Percentiles rank a stretch among this genome's conserved stretches.
These are phyloP conservation scores for Buceros bicornis DNA, from an alignment of 2,797 vertebrate species.

Conservation along the genomic window DNA sequence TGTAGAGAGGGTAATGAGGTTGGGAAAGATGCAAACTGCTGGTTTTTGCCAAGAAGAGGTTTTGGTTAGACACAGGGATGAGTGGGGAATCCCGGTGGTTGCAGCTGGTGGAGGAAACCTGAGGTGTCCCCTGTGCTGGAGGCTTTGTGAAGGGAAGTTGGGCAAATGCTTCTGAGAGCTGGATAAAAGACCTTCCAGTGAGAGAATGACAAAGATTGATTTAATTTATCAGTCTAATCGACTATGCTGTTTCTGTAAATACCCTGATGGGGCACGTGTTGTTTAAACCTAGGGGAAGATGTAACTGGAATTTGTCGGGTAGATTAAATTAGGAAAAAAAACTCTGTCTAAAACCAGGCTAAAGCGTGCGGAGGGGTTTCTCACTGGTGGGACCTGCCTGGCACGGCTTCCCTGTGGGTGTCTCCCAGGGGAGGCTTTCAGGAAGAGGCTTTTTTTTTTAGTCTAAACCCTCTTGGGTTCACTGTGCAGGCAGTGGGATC, in stretches of 20 bases:
- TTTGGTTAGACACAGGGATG: not conserved
- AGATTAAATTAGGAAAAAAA: not conserved
- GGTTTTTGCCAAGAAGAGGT: not conserved
- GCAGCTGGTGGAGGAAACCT: not conserved
- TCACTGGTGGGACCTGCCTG: fast-evolving
- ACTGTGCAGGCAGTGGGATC: not conserved
- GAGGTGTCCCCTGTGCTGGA: fast-evolving
- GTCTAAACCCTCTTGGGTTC: not conserved
- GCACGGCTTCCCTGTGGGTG: not conserved
- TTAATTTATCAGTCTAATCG: not conserved
- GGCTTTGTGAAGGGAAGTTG: not conserved
- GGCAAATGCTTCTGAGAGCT: not conserved
- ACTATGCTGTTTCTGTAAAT: not conserved
- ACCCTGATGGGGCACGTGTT: fast-evolving
- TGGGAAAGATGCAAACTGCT: not conserved
- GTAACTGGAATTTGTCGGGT: not conserved
- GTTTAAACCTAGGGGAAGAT: not conserved
- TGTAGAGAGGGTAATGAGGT: not conserved
- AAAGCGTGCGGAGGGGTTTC: not conserved
- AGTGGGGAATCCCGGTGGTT: fast-evolving
- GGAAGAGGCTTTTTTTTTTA: not conserved
- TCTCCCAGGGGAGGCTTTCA: not conserved
- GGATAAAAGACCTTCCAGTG: not conserved
- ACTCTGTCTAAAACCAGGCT: not conserved
- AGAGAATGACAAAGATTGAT: not conserved